Evolutionary conservation across 2,797 vertebrate species (phyloP).

Genomic region (Leptoclinus maculatus): DNA sequence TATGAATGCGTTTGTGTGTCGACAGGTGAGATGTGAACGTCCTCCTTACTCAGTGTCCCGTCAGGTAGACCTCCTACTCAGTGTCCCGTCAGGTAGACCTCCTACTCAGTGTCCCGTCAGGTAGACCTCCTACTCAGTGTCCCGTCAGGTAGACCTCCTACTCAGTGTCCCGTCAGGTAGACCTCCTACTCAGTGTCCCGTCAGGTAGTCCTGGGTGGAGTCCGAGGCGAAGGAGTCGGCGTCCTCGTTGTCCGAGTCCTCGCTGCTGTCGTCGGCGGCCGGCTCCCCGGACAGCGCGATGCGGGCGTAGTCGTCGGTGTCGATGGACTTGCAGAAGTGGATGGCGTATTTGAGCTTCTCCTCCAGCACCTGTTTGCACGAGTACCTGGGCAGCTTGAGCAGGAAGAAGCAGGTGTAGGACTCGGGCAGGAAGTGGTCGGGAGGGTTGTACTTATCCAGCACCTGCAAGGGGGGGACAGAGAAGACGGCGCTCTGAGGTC

Average conservation of each 20-base stretch:
- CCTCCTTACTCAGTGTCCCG: too few species aligned
- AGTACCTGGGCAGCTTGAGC: slow-evolving; percentile 97
- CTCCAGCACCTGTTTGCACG: slow-evolving; percentile 96
- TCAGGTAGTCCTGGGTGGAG: slow-evolving; percentile 98
- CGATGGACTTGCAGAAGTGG: slow-evolving; percentile 99
- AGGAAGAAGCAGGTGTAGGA: slow-evolving; percentile 99
- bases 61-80: neutral
- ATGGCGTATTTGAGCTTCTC: slow-evolving; percentile 99
- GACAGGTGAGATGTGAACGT: too few species aligned
- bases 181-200: slow-evolving; percentile 88
- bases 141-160: too few species aligned
- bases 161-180: too few species aligned
- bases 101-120: too few species aligned
- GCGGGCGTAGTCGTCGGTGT: slow-evolving; percentile 98
- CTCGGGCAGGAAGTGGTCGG: slow-evolving; percentile 98
- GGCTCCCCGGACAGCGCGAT: slow-evolving; percentile 96
- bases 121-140: too few species aligned
- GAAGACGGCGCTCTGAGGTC: neutral
- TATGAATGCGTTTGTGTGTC: slow-evolving; percentile 46
- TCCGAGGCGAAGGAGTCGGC: slow-evolving; percentile 98
- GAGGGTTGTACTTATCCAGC: slow-evolving; percentile 98
- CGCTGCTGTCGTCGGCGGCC: slow-evolving; percentile 94
- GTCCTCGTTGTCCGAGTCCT: slow-evolving; percentile 97
- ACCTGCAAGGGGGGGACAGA: slow-evolving; percentile 83
- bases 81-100: slow-evolving; percentile 91